phyloP scores from a whole-genome alignment of 1,140 invertebrate species.

The Lysiphlebus fabarum region DNA sequence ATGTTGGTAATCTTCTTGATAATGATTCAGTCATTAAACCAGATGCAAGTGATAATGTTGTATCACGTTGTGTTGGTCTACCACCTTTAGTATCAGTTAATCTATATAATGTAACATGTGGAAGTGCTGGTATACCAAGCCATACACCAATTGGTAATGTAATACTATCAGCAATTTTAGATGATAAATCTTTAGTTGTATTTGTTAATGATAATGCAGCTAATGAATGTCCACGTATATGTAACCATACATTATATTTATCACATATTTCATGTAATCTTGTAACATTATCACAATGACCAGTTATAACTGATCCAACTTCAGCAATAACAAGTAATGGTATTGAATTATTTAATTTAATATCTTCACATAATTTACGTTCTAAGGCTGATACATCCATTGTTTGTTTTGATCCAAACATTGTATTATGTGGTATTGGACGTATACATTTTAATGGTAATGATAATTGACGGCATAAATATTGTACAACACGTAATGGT shows the following conservation, averaged over 20 bases:
- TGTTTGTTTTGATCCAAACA: slow-evolving; percentile 66
- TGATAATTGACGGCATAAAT: slow-evolving; percentile 74
- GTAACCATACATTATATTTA: slow-evolving; percentile 78
- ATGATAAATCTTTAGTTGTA: slow-evolving; percentile 53
- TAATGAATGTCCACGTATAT: slow-evolving; percentile 78
- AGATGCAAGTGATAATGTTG: slow-evolving; percentile 68
- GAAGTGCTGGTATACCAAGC: slow-evolving; percentile 87
- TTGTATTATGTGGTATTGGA: slow-evolving; percentile 76
- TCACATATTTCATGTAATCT: slow-evolving; percentile 74
- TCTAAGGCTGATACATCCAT: slow-evolving; percentile 80
- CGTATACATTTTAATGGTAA: slow-evolving; percentile 79
- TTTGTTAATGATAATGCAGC: slow-evolving; percentile 65
- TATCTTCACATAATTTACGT: slow-evolving; percentile 76
- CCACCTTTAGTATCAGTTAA: slow-evolving; percentile 54
- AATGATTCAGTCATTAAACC: slow-evolving; percentile 64
- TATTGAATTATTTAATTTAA: slow-evolving; percentile 64
- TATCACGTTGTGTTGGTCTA: slow-evolving; percentile 58
- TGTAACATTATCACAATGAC: slow-evolving; percentile 76
- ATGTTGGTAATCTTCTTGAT: slow-evolving; percentile 66
- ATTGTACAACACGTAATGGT: slow-evolving; percentile 70
- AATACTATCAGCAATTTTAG: slow-evolving; percentile 80
- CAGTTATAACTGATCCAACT: slow-evolving; percentile 75
- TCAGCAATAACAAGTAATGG: slow-evolving; percentile 82
- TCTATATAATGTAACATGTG: slow-evolving; percentile 71
- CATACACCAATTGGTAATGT: slow-evolving; percentile 83